Conservation (phyloP, 2,797 vertebrate species). For the Rhinella marina region DNA sequence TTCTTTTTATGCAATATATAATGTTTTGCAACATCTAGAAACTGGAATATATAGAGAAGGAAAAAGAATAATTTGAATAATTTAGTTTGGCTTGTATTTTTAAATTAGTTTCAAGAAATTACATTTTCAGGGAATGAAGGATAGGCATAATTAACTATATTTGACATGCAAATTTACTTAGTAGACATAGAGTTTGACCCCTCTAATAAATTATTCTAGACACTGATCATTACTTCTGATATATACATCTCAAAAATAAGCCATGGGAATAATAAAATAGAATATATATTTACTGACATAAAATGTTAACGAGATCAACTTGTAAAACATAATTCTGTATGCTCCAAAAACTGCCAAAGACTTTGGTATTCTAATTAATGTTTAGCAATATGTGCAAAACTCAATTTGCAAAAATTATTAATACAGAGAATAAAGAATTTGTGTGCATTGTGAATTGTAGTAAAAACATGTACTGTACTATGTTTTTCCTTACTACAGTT, state of each 20-base stretch:
- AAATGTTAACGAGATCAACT: constrained; percentile 20
- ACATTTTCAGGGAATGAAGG: neutral
- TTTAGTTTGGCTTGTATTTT: neutral
- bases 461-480: too few species aligned
- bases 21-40: neutral
- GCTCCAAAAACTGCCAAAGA: neutral
- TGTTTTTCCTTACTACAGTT: too few species aligned
- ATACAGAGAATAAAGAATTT: neutral
- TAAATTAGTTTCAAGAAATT: neutral
- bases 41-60: neutral
- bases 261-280: neutral
- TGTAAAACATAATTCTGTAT: constrained; percentile 15
- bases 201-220: constrained; percentile 5
- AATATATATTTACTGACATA: constrained; percentile 15
- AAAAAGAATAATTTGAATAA: neutral
- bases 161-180: constrained; percentile 31
- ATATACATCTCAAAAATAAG: neutral
- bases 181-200: neutral
- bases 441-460: neutral
- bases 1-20: neutral
- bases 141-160: constrained; percentile 16
- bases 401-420: neutral
- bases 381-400: constrained; percentile 15
- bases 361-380: constrained; percentile 27
- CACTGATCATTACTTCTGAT: neutral